These are phyloP conservation scores for Takifugu rubripes DNA, from an alignment of 2,797 vertebrate species.

Conservation along the genomic window DNA sequence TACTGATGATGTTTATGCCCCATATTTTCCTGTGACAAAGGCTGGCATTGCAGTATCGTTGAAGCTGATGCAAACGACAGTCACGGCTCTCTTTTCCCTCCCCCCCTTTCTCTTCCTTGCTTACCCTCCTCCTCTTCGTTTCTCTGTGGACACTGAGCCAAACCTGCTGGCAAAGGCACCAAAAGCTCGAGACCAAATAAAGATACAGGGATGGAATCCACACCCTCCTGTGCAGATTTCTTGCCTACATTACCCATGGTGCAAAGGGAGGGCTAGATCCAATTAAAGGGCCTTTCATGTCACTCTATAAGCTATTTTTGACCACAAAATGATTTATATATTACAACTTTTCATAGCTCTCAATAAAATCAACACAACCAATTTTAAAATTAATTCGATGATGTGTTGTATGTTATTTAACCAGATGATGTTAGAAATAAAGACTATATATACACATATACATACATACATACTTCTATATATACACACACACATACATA, in stretches of 20 bases:
- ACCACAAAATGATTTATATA: too few relatives aligned
- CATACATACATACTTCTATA: not conserved
- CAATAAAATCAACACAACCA: too few relatives aligned
- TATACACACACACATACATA: not conserved
- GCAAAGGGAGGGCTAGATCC: not conserved
- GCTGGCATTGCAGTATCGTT: slow-evolving; percentile 57
- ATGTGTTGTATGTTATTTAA: too few relatives aligned
- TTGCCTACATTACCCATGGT: slow-evolving; percentile 29
- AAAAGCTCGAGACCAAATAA: slow-evolving; percentile 8
- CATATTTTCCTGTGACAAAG: slow-evolving; percentile 57
- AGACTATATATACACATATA: not conserved
- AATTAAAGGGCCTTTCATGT: slow-evolving; percentile 46
- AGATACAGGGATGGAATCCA: not conserved
- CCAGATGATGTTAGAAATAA: not conserved
- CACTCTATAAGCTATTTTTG: not conserved
- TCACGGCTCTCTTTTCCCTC: slow-evolving; percentile 50
- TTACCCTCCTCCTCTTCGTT: slow-evolving; percentile 44
- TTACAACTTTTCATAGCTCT: too few relatives aligned
- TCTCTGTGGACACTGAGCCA: slow-evolving; percentile 77
- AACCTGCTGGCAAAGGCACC: not conserved
- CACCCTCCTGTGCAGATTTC: not conserved
- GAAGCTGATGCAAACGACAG: slow-evolving; percentile 71
- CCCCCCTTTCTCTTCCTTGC: slow-evolving; percentile 56
- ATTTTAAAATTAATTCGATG: too few relatives aligned
- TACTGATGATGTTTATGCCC: slow-evolving; percentile 22